Evolutionary conservation across 2,113 vertebrate genomes (phyloP).

Genomic region (Anhinga rufa): DNA sequence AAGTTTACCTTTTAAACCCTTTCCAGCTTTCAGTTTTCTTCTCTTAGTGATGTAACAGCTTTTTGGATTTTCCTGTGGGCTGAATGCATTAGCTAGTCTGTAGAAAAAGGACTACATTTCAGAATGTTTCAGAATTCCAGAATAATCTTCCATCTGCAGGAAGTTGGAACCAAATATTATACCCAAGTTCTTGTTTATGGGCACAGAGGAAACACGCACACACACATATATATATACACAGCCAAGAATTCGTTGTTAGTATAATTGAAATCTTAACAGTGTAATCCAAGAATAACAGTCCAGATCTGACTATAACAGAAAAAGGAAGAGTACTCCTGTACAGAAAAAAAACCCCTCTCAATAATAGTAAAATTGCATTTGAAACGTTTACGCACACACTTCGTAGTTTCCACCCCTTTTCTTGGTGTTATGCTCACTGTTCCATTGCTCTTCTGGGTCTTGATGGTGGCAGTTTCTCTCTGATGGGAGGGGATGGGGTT

Average conservation of each 20-base stretch:
- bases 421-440: not conserved
- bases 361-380: not conserved
- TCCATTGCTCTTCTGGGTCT: not conserved
- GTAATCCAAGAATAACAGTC: conserved; percentile 3
- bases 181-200: not conserved
- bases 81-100: not conserved
- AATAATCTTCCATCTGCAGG: conserved; percentile 18
- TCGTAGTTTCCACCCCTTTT: not conserved
- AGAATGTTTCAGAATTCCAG: no score
- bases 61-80: conserved; percentile 1
- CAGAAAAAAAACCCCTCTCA: not conserved
- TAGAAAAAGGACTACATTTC: conserved; percentile 18
- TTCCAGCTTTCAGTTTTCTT: not conserved
- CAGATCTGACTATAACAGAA: not conserved
- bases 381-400: not conserved
- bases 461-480: not conserved
- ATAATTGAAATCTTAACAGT: not conserved
- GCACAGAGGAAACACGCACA: not conserved
- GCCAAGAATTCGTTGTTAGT: not conserved
- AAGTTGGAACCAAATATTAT: not conserved
- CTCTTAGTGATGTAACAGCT: not conserved
- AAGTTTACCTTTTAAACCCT: not conserved
- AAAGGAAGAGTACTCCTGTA: not conserved
- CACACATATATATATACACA: not conserved
- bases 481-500: not conserved